These are phyloP conservation scores for Takifugu rubripes DNA, from an alignment of 2,797 vertebrate genomes.

Conservation along the genomic window DNA sequence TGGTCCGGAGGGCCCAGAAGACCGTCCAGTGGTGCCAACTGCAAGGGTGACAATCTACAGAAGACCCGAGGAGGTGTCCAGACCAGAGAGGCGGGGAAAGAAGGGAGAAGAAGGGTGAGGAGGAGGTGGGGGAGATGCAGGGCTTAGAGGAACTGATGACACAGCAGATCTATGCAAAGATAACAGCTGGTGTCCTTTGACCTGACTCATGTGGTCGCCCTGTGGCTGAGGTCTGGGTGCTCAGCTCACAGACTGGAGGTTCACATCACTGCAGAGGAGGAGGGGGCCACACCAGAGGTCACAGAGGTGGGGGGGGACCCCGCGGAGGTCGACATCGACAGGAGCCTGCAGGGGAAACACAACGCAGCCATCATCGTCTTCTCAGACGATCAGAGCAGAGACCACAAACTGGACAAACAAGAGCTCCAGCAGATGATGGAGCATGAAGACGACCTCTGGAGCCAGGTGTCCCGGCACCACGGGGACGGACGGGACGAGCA, in stretches of 20 bases:
- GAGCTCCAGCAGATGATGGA: constrained; percentile 80
- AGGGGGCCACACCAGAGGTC: constrained; percentile 38
- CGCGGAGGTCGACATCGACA: constrained; percentile 77
- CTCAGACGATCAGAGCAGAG: constrained; percentile 84
- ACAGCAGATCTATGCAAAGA: constrained; percentile 78
- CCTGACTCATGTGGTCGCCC: constrained; percentile 80
- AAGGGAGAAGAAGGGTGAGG: constrained; percentile 50
- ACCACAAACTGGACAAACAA: constrained; percentile 72
- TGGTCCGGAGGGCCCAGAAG: constrained; percentile 76
- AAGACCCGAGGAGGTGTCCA: constrained; percentile 64
- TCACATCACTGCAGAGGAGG: constrained; percentile 70
- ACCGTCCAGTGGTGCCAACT: constrained; percentile 71
- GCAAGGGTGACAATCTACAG: constrained; percentile 86
- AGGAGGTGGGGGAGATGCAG: constrained; percentile 54
- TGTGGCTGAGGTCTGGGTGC: constrained; percentile 78
- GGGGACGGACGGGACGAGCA: constrained; percentile 62
- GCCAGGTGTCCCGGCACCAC: constrained; percentile 35
- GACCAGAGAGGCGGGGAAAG: constrained; percentile 48
- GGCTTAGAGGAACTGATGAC: constrained; percentile 77
- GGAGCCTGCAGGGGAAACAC: constrained; percentile 76
- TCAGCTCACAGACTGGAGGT: constrained; percentile 82
- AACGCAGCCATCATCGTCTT: constrained; percentile 87
- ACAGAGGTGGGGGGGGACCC: constrained; percentile 40
- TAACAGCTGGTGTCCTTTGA: constrained; percentile 90
- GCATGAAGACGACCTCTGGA: constrained; percentile 73